Evolutionary conservation across 2,888 invertebrate genomes (phyloP), one percentile per base, ranked within the genome.

Genomic region (Dasysyrphus tricinctus): DNA sequence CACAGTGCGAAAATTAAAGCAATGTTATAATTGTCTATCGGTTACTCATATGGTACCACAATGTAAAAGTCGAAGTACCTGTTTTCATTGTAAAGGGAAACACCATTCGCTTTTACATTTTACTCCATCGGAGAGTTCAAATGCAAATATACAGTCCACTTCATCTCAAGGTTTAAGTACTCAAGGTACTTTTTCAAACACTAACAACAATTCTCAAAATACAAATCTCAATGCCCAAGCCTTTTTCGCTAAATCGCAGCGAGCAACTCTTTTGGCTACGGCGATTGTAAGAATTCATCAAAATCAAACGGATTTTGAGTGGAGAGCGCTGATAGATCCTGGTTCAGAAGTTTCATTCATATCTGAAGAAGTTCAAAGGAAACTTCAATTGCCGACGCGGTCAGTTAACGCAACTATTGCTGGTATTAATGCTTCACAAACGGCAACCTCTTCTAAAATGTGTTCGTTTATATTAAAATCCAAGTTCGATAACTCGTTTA

Each of bases 51-150:
- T 57, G n/a, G 57, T 57, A 16, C n/a, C 34, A 0, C 24, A 14
- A 9, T 57, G 32, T 29, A 7, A 57, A 14, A 57, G 34, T 34
- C 6, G 29, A 1, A 57, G 57, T 34, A 57, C 57, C 2, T 57
- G 34, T 9, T 57, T 57, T 57, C 57, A 57, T 34, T 57, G 57
- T 34, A 57, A 57, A 4, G 16, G 57, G 5, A 59, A 59, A n/a
- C 59, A 59, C 7, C 37, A 59, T 14, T 59, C 59, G 5, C 59
- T 59, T 6, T n/a, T 19, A 11, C 59, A 59, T 59, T 34, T 34
- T 47, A 16, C 9, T 47, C 3, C 47, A 9, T 16, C 47, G 47
- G 47, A 9, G 47, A 47, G 9, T 47, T 47, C 9, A 16, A 47
- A 16, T 9, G 4, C 47, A 8, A 47, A 16, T 9, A 9, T 47